A percentile compares a stretch with the other conserved stretches of the same genome.
phyloP scores from a whole-genome alignment of 2,888 invertebrate genomes.

The Acrobasis suavella region DNA sequence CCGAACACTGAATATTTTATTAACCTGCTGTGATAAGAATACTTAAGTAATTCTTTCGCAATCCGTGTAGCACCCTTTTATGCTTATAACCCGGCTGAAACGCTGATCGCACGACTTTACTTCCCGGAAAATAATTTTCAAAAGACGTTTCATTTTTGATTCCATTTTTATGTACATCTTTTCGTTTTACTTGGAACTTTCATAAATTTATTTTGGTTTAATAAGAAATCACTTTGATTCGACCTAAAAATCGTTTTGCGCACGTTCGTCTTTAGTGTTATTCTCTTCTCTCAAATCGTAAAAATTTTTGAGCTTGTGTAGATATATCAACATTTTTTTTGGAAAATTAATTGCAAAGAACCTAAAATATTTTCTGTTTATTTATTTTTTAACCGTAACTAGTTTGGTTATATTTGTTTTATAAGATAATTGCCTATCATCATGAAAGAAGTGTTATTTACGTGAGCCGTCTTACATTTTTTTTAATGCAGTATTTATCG shows the following conservation, averaged over 20 bases:
- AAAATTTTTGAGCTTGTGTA: slow-evolving; percentile 28
- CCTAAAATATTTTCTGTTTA: no score
- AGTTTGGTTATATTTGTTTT: no score
- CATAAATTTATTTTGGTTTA: slow-evolving; percentile 29
- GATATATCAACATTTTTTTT: no score
- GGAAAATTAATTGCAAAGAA: no score
- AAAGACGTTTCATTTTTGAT: slow-evolving; percentile 37
- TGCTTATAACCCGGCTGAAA: slow-evolving; percentile 49
- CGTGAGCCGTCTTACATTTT: no score
- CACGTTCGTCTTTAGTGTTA: slow-evolving; percentile 30
- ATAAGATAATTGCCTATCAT: no score
- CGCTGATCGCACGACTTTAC: slow-evolving; percentile 45
- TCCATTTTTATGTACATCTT: slow-evolving; percentile 37
- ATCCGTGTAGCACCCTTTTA: slow-evolving; percentile 49
- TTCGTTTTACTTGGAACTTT: slow-evolving; percentile 28
- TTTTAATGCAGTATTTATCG: no score
- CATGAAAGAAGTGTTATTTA: no score
- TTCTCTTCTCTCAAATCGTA: slow-evolving; percentile 48
- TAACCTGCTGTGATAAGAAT: slow-evolving; percentile 56
- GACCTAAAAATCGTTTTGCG: slow-evolving; percentile 35
- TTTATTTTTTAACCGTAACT: no score
- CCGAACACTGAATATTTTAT: slow-evolving; percentile 58
- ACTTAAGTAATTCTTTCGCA: slow-evolving; percentile 45
- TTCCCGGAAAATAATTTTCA: slow-evolving; percentile 36
- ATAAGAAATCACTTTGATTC: slow-evolving; percentile 41